Conservation (phyloP, 2,888 invertebrate species). For the Rhagophthalmus giganteus region DNA sequence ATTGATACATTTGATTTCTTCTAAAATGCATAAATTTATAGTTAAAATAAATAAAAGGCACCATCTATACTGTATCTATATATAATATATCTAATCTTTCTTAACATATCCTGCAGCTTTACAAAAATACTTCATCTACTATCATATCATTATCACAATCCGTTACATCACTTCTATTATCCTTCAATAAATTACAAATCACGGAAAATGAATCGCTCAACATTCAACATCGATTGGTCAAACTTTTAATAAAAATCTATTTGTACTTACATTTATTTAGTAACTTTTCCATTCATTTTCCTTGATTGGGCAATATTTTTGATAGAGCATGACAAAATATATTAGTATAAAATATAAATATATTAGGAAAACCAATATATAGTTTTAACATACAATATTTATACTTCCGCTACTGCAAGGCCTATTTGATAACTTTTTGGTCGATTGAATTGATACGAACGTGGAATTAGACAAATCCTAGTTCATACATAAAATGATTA, state of each 20-base stretch:
- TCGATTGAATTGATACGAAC: constrained; percentile 45
- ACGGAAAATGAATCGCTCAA: constrained; percentile 30
- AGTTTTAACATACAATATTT: constrained; percentile 35
- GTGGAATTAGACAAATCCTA: constrained; percentile 20
- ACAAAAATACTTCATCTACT: constrained; percentile 49
- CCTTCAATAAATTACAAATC: constrained; percentile 32
- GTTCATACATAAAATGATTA: constrained; percentile 1
- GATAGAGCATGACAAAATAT: constrained; percentile 36
- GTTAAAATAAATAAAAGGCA: constrained; percentile 54
- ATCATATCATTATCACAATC: constrained; percentile 52
- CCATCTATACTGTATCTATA: constrained; percentile 45
- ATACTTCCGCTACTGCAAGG: constrained; percentile 48
- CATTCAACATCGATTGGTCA: constrained; percentile 22
- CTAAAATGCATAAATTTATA: constrained; percentile 29
- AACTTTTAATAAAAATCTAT: constrained; percentile 16
- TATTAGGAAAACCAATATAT: constrained; percentile 26
- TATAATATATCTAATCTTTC: constrained; percentile 31
- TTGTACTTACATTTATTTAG: constrained; percentile 18
- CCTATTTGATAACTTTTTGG: constrained; percentile 51
- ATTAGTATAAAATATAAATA: constrained; percentile 38
- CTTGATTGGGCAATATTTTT: constrained; percentile 39
- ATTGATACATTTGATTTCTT: constrained; percentile 26
- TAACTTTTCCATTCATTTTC: constrained; percentile 29
- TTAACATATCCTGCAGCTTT: constrained; percentile 39
- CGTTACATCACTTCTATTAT: constrained; percentile 40